Percentiles rank a stretch among this genome's conserved stretches.
Evolutionary conservation across 2,113 vertebrate species (phyloP).

Genomic region (Sitta europaea): DNA sequence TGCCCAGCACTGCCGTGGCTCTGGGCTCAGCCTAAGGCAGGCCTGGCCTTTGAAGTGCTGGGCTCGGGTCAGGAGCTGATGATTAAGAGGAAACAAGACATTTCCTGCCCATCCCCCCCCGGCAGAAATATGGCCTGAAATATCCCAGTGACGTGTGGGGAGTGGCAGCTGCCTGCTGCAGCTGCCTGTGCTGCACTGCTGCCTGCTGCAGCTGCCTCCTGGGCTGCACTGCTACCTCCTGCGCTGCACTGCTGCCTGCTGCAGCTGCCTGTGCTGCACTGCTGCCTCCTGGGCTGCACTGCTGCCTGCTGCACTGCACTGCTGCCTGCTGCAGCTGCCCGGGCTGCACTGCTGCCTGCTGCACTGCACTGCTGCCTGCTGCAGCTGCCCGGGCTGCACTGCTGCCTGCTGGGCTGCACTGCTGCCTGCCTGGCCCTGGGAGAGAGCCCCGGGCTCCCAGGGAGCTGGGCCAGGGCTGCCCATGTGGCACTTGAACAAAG

Average conservation of each 20-base stretch:
- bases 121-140: not conserved
- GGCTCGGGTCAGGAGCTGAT: not conserved
- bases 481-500: rapidly evolving
- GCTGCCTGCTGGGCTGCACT: not conserved
- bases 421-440: no score
- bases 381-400: not conserved
- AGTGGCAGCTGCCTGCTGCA: not conserved
- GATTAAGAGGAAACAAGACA: not conserved
- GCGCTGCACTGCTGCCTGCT: no score
- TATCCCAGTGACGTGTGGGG: not conserved
- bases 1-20: rapidly evolving
- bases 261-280: not conserved
- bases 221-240: not conserved
- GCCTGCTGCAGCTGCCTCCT: not conserved
- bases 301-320: not conserved
- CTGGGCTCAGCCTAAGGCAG: not conserved
- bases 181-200: not conserved
- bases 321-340: not conserved
- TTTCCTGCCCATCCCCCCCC: constrained; percentile 21
- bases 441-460: rapidly evolving
- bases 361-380: not conserved
- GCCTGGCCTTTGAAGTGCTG: not conserved
- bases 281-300: rapidly evolving
- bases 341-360: no score
- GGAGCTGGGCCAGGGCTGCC: not conserved